phyloP scores from a whole-genome alignment of 2,888 invertebrate genomes.

The Plebejus melissa region DNA sequence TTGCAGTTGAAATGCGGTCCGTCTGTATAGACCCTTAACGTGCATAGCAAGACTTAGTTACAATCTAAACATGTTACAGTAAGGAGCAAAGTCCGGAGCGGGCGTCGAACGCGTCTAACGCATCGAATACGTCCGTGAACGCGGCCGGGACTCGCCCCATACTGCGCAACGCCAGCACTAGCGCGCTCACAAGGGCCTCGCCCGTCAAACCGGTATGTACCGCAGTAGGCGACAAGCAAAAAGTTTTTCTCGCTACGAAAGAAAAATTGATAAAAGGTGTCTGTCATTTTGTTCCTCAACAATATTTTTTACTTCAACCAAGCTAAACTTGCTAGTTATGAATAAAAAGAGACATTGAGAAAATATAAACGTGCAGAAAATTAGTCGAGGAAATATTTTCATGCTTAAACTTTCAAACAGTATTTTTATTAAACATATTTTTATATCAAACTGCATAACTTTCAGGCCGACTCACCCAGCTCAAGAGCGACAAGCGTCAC shows the following conservation, averaged over 20 bases:
- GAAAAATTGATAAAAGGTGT: no score
- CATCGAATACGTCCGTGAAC: not conserved
- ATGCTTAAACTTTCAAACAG: no score
- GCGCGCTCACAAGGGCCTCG: constrained; percentile 56
- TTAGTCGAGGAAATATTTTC: no score
- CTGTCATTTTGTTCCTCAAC: no score
- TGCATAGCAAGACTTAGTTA: no score
- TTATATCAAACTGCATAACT: constrained; percentile 29
- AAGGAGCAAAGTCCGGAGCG: constrained; percentile 71
- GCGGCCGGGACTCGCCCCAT: constrained; percentile 57
- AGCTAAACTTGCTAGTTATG: no score
- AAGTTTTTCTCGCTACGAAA: no score
- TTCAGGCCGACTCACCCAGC: constrained; percentile 55
- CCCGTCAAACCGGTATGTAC: constrained; percentile 52
- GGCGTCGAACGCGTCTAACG: constrained; percentile 31
- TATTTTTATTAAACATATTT: not conserved
- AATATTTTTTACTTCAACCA: no score
- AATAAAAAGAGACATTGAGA: no score
- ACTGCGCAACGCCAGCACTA: constrained; percentile 79
- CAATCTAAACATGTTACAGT: constrained; percentile 44
- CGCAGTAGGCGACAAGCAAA: not conserved
- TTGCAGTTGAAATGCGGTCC: no score
- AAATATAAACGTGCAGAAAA: no score
- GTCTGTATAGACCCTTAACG: no score
- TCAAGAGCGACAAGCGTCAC: constrained; percentile 66